Evolutionary conservation across 2,113 vertebrate species (phyloP), one percentile per base, ranked within the genome.

Genomic region (Myotis yumanensis): DNA sequence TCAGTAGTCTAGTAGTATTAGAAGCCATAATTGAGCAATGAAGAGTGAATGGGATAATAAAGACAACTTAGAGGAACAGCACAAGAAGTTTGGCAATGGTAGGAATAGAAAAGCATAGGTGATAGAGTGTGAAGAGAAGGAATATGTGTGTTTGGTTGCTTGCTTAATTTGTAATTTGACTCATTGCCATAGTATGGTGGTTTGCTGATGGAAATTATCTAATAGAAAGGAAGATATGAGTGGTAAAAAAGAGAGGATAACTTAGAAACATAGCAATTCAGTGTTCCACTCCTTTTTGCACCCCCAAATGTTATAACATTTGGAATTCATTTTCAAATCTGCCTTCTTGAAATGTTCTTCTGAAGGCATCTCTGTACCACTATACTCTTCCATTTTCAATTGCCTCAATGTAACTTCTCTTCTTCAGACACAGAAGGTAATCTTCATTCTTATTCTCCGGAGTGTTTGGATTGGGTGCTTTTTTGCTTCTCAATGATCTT

Each of bases 281-380:
- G 28, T 40, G 22, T 81, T 86, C 30, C 16, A 11, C 46, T 90
- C 32, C 48, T 46, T 93, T 86, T 5, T 77, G 11, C 59, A 54
- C 28, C 35, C 35, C 12, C 17, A 14, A 86, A 28, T 8, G 28
- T 83, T 89, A 9, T 11, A 73, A 93, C 40, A 51, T 76, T 76
- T 64, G 28, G 23, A 40, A 72, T 89, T 89, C 7, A 54, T 94
- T 94, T 89, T 90, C 20, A 72, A 43, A 48, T 72, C n/a, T 73
- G 30, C 71, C 68, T 90, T 80, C 76, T 52, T 93, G 30, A 87
- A 75, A 82, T 10, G 48, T 30, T 80, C 10, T 80, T 92, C 69
- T 30, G n/a, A 52, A 71, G 11, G 28, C 15, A 86, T 54, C n/a
- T 94, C 54, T 71, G 14, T 76, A 79, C 30, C 32, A 40, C 25